Conservation (phyloP, 2,113 vertebrate species). For the Xenopus laevis region DNA sequence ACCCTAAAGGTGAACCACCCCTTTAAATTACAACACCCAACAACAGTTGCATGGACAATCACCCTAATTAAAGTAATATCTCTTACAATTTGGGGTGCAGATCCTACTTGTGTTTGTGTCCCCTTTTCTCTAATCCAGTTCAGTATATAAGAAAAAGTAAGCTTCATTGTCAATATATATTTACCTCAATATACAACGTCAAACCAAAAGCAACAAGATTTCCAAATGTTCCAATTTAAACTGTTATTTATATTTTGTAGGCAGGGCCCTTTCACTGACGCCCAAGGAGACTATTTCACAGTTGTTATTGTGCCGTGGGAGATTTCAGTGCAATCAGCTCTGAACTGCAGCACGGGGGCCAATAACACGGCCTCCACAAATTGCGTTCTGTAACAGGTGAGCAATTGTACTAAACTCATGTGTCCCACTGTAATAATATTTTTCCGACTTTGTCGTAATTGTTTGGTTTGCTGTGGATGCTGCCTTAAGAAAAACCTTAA, state of each 20-base stretch:
- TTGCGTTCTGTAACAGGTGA: not conserved
- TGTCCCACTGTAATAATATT: not conserved
- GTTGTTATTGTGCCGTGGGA: not conserved
- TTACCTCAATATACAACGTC: too few species aligned
- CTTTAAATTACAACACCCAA: too few species aligned
- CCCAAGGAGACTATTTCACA: not conserved
- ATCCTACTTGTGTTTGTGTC: too few species aligned
- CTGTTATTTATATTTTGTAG: not conserved
- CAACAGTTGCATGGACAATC: too few species aligned
- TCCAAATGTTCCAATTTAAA: not conserved
- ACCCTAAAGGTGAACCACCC: too few species aligned
- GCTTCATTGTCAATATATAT: too few species aligned
- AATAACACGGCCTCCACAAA: not conserved
- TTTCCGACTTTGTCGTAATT: slow-evolving; percentile 4
- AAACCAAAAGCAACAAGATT: too few species aligned
- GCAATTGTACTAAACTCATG: not conserved
- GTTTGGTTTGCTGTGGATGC: not conserved
- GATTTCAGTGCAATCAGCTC: not conserved
- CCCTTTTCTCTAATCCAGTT: too few species aligned
- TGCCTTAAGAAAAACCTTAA: too few species aligned
- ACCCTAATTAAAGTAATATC: too few species aligned
- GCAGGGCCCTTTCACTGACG: not conserved
- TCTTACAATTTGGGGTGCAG: too few species aligned
- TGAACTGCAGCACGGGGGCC: not conserved
- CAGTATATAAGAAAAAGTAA: too few species aligned